Evolutionary conservation across 2,888 invertebrate genomes (phyloP), one percentile per base, ranked within the genome.

Genomic region (Panopea generosa): DNA sequence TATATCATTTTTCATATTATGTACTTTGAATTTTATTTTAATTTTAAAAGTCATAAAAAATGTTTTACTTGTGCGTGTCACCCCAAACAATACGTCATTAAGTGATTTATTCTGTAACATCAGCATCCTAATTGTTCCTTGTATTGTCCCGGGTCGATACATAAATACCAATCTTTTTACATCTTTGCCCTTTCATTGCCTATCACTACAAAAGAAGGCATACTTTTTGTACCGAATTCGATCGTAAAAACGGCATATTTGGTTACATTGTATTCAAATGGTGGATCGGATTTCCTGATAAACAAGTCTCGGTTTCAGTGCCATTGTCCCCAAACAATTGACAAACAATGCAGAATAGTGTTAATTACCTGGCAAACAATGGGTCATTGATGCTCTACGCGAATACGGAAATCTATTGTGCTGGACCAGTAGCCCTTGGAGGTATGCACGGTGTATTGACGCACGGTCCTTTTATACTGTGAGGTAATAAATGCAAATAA

Each of bases 241-340:
- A 27, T 53, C 27, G 61, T 61, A 70, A 77, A 71, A 67, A 52
- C 59, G 53, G 45, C 59, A 18, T 73, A 67, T 80, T 63, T 62
- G 27, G 73, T 80, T 80, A 73, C 80, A 73, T 67, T 63, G 63
- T 73, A 70, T 71, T 81, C 75, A 60, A 27, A 68, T 33, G n/a
- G 14, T 27, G 71, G 69, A 43, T 75, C 66, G 24, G 66, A 55
- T 75, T 75, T 65, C 69, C 60, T 52, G 69, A 66, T 65, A 70
- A 75, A 81, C 72, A 74, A 77, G 75, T 77, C 77, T 62, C 68
- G 65, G 77, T 75, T 87, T 85, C 84, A 75, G 61, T 53, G 33
- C 66, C 62, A 82, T 89, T 88, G 88, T 90, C 62, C 80, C 33
- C 9, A 47, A 75, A 75, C 77, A 77, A 81, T 90, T 67, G 84